Evolutionary conservation across 2,888 invertebrate genomes (phyloP), one percentile per base, ranked within the genome.

Genomic region (Tetragonisca angustula): DNA sequence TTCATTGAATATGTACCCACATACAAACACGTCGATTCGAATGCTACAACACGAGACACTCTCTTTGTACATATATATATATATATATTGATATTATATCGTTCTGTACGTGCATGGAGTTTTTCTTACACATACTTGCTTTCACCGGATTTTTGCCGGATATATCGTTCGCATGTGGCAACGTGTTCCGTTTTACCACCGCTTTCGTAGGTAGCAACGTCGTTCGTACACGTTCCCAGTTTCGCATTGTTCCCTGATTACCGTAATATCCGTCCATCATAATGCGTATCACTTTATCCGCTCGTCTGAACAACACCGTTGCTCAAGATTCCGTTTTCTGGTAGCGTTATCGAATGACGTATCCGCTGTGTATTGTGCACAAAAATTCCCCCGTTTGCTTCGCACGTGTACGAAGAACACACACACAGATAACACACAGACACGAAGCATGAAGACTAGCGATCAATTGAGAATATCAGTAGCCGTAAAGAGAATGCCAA

Each of bases 271-370:
- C 61, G 9, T 70, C 56, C 19, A 43, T 4, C 32, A 27, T 27
- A 61, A 61, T 19, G 21, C 50, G n/a, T 17, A 32, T 73, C 73
- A 52, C 13, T n/a, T 24, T 32, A 43, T 61, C 36, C 68, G 54
- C 62, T 56, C 52, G 54, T 67, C 61, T 61, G 21, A 56, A 72
- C 65, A 43, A 56, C 61, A 64, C 13, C 24, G 27, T 69, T 49
- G 50, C 24, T 50, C 32, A 15, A 24, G 27, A 52, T 36, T 69
- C n/a, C 27, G 56, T 43, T 74, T 36, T 3, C 69, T 64, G 73
- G 80, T 49, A 76, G 32, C 80, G 74, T 82, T 68, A 32, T 81
- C 65, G 77, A 59, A 82, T 59, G 74, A 54, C 76, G 71, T 76
- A 21, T 21, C 6, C 56, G 36, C 59, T 27, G n/a, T 62, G 13